Percentiles rank a stretch among this genome's conserved stretches.
Conservation (phyloP, 2,113 vertebrate genomes). For the Platichthys stellatus region DNA sequence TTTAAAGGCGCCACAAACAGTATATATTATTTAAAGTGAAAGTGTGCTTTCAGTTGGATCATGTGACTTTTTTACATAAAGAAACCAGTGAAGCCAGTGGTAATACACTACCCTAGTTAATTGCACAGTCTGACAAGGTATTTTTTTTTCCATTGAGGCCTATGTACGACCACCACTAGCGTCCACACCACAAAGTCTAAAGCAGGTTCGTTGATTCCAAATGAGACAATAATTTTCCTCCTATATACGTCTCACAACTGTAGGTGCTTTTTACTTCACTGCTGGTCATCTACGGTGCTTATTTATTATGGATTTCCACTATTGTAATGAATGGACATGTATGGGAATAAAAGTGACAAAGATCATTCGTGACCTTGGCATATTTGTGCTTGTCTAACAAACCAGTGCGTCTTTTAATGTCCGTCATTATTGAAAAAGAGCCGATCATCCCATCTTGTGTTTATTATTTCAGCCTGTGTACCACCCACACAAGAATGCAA, state of each 20-base stretch:
- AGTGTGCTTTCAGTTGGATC: constrained; percentile 41
- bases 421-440: too few relatives aligned
- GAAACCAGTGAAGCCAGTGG: constrained; percentile 3
- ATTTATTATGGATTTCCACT: constrained; percentile 74
- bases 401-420: neutral
- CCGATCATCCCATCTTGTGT: too few relatives aligned
- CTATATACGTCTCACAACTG: constrained; percentile 11
- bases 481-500: too few relatives aligned
- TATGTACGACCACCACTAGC: neutral
- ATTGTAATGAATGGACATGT: constrained; percentile 67
- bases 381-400: neutral
- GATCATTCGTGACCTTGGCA: neutral
- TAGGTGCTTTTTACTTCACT: constrained; percentile 54
- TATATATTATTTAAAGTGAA: constrained; percentile 15
- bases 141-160: neutral
- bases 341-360: constrained; percentile 69
- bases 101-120: neutral
- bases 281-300: constrained; percentile 64
- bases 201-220: constrained; percentile 31
- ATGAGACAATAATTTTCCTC: constrained; percentile 26
- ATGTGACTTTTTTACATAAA: constrained; percentile 45
- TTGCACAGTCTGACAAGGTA: constrained; percentile 55
- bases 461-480: too few relatives aligned
- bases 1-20: neutral
- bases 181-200: constrained; percentile 4